Evolutionary conservation across 2,888 invertebrate genomes (phyloP).

Genomic region (Dugesia japonica): DNA sequence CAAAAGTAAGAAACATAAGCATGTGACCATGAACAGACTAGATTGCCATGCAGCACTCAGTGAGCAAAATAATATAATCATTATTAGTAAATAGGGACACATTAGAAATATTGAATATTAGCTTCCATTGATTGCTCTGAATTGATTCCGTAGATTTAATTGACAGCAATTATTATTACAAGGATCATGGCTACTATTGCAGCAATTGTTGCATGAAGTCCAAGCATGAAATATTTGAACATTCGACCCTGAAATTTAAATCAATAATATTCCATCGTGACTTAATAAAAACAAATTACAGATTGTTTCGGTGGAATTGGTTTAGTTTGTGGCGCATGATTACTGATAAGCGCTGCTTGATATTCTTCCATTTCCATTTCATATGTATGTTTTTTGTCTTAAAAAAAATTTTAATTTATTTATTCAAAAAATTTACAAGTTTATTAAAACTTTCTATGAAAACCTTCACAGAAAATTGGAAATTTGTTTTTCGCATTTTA

Average conservation of each 20-base stretch:
- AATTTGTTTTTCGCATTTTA: too few relatives aligned
- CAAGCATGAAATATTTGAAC: constrained; percentile 61
- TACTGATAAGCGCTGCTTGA: constrained; percentile 36
- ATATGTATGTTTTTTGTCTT: constrained; percentile 21
- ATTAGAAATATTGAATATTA: too few relatives aligned
- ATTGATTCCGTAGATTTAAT: constrained; percentile 36
- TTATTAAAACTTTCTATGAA: too few relatives aligned
- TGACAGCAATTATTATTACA: constrained; percentile 48
- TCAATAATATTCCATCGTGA: constrained; percentile 30
- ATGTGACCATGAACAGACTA: too few relatives aligned
- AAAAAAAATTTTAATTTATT: too few relatives aligned
- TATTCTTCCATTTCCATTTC: constrained; percentile 17
- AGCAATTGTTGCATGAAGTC: constrained; percentile 62
- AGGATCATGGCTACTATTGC: constrained; percentile 58
- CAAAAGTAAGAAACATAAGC: too few relatives aligned
- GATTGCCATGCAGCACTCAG: too few relatives aligned
- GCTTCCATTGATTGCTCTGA: too few relatives aligned
- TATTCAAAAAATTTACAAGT: too few relatives aligned
- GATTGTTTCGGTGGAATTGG: constrained; percentile 37
- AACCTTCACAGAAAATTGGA: too few relatives aligned
- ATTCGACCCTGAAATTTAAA: constrained; percentile 58
- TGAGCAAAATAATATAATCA: too few relatives aligned
- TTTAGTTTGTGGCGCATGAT: constrained; percentile 33
- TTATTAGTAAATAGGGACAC: too few relatives aligned
- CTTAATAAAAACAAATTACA: constrained; percentile 35